Evolutionary conservation across 2,888 invertebrate genomes (phyloP), one percentile per base, ranked within the genome.

Genomic region (Ichneumon xanthorius): DNA sequence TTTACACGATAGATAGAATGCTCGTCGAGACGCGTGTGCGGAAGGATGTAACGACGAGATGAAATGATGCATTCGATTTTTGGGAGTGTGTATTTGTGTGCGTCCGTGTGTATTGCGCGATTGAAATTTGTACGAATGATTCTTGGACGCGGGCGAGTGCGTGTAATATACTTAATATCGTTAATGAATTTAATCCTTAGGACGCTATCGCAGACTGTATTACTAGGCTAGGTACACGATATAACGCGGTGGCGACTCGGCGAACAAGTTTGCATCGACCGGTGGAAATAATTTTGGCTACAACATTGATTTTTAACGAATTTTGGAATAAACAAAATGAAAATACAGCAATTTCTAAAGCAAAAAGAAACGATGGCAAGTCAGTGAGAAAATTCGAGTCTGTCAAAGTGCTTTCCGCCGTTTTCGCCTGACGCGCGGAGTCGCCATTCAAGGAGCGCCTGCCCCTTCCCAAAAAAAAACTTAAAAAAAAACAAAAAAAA

Each of bases 181-280:
- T 90, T 91, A 89, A 90, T 90, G 88, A 92, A 92, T 85, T 89
- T 92, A 92, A 92, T 92, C 91, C 89, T 91, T 89, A 89, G 88
- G 82, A 88, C 80, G 88, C 88, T 89, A 90, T 88, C 87, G 93
- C 93, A 93, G 92, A 93, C 92, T 93, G 93, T 93, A 93, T 93
- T 93, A 93, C 90, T 93, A 92, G 91, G 88, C 87, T 92, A 91
- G 84, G 79, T 78, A 77, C 77, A 84, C 87, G 87, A 87, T 85
- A 83, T 83, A 90, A 93, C 89, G 90, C 90, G 89, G 90, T 92
- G 92, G 90, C 90, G 92, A 90, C 86, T 88, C 89, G 85, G 88
- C 87, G 88, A 89, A 82, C 76, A 82, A 86, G 63, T 63, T 53
- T 80, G 14, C 6, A 48, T 14, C 65, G 58, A 61, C 50, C 55